These are phyloP conservation scores for Trissolcus basalis DNA, from an alignment of 1,140 invertebrate genomes.

Conservation along the genomic window DNA sequence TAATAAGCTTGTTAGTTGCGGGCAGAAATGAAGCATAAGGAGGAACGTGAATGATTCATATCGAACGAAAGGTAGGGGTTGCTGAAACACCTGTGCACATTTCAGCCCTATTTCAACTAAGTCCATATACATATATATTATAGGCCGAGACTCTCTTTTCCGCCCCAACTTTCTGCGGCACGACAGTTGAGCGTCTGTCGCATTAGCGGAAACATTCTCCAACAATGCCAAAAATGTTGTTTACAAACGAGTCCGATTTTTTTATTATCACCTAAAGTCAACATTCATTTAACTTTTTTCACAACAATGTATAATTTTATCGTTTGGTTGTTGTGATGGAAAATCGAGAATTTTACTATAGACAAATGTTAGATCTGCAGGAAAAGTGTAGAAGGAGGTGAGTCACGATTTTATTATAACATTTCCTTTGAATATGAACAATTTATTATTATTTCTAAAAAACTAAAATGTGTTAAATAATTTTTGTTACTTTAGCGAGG, in stretches of 20 bases:
- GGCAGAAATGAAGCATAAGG: constrained; percentile 2
- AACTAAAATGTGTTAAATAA: too few species aligned
- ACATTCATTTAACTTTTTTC: background rate
- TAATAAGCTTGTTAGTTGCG: constrained; percentile 13
- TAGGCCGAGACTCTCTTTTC: constrained; percentile 25
- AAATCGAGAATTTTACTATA: background rate
- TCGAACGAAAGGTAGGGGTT: constrained; percentile 34
- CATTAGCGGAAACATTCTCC: constrained; percentile 21
- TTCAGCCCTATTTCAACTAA: constrained; percentile 17
- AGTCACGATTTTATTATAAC: too few species aligned
- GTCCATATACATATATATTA: constrained; percentile 16
- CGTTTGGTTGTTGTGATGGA: background rate
- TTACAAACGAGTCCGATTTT: too few species aligned
- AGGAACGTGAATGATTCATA: constrained; percentile 33
- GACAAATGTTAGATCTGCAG: background rate
- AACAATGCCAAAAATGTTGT: background rate
- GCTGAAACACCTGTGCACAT: constrained; percentile 39
- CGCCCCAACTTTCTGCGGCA: constrained; percentile 21
- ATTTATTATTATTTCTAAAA: too few species aligned
- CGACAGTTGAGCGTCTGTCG: constrained; percentile 33
- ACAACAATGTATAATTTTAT: background rate
- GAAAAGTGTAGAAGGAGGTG: constrained; percentile 1
- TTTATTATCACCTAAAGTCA: background rate
- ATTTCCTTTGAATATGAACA: too few species aligned
- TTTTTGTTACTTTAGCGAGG: constrained; percentile 65